Conservation (phyloP, 2,888 invertebrate species). For the Aleiodes leptofemur region DNA sequence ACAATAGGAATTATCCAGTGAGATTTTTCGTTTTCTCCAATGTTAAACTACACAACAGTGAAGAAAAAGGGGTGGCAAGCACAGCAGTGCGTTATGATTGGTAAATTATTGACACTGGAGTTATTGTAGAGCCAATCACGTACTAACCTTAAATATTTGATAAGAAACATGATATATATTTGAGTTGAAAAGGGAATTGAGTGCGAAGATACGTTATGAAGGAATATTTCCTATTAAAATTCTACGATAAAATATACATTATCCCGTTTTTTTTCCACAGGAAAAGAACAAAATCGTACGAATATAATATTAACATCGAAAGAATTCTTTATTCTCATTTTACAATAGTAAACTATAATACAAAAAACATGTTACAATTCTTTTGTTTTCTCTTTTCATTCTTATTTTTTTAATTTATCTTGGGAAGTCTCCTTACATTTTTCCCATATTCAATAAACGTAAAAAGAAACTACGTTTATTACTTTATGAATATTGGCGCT, state of each 20-base stretch:
- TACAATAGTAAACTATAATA: slow-evolving; percentile 64
- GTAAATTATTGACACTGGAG: slow-evolving; percentile 73
- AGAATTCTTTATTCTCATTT: slow-evolving; percentile 56
- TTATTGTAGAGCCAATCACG: slow-evolving; percentile 73
- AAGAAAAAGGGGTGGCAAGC: slow-evolving; percentile 11
- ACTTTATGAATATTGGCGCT: not conserved
- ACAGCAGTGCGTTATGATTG: slow-evolving; percentile 73
- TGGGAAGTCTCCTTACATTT: slow-evolving; percentile 30
- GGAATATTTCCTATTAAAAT: slow-evolving; percentile 43
- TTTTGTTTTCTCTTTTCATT: not conserved
- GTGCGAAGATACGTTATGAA: slow-evolving; percentile 38
- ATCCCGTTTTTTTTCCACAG: not conserved
- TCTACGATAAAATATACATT: slow-evolving; percentile 26
- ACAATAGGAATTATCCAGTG: slow-evolving; percentile 73
- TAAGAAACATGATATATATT: slow-evolving; percentile 54
- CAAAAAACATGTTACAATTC: slow-evolving; percentile 56
- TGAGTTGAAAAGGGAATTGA: slow-evolving; percentile 40
- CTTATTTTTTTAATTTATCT: slow-evolving; percentile 27
- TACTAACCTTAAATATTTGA: slow-evolving; percentile 72
- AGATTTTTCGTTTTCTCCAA: slow-evolving; percentile 22
- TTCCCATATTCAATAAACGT: slow-evolving; percentile 38
- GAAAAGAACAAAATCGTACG: not conserved
- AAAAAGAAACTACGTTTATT: slow-evolving; percentile 24
- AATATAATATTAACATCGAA: slow-evolving; percentile 63
- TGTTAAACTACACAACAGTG: not conserved